Evolutionary conservation across 2,888 invertebrate genomes (phyloP).

Genomic region (Salpingus planirostris): DNA sequence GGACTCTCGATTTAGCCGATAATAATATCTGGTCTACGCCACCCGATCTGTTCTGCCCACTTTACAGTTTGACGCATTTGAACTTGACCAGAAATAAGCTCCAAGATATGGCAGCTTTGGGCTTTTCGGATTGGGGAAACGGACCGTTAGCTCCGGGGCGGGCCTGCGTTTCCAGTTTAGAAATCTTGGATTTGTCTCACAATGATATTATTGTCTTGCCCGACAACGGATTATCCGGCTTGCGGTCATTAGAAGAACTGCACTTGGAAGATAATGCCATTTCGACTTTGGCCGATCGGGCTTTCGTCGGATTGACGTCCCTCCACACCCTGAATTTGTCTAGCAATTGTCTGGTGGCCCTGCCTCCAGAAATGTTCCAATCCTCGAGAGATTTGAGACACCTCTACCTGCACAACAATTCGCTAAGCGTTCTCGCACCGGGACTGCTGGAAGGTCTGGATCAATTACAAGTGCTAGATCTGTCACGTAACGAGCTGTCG

Average conservation of each 20-base stretch:
- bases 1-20: slow-evolving; percentile 60
- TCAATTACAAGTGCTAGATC: slow-evolving; percentile 63
- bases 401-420: slow-evolving; percentile 69
- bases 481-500: slow-evolving; percentile 66
- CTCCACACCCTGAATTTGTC: slow-evolving; percentile 68
- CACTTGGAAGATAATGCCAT: slow-evolving; percentile 70
- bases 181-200: slow-evolving; percentile 62
- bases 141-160: slow-evolving; percentile 51
- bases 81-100: slow-evolving; percentile 71
- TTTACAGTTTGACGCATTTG: slow-evolving; percentile 57
- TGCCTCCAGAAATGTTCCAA: slow-evolving; percentile 71
- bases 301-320: slow-evolving; percentile 60
- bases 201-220: slow-evolving; percentile 65
- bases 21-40: slow-evolving; percentile 73
- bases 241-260: slow-evolving; percentile 60
- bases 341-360: slow-evolving; percentile 64
- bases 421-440: slow-evolving; percentile 64
- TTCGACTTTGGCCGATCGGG: slow-evolving; percentile 62
- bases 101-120: slow-evolving; percentile 66
- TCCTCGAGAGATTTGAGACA: slow-evolving; percentile 62
- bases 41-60: slow-evolving; percentile 61
- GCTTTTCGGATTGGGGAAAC: slow-evolving; percentile 64
- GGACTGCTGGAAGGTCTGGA: slow-evolving; percentile 65
- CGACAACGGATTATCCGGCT: slow-evolving; percentile 60
- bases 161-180: slow-evolving; percentile 60